phyloP scores from a whole-genome alignment of 2,888 invertebrate species.

The Reticulitermes lucifugus region DNA sequence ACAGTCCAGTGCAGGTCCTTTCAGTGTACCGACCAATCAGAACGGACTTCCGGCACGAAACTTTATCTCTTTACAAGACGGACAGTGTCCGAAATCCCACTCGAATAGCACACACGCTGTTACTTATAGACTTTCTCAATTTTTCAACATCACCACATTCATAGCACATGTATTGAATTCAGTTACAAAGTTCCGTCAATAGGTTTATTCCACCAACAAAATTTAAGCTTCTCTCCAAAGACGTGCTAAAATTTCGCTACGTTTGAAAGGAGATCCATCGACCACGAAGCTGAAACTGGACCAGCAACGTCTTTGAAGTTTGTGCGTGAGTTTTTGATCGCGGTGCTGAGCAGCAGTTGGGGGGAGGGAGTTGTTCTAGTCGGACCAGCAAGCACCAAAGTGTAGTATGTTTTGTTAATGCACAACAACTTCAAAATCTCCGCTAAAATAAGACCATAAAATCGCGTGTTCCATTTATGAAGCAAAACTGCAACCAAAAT shows the following conservation, averaged over 20 bases:
- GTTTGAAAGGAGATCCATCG: not conserved
- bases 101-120: no score
- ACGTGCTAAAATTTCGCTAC: not conserved
- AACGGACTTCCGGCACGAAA: no score
- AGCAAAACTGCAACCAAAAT: not conserved
- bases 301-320: not conserved
- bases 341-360: not conserved
- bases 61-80: no score
- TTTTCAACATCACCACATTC: no score
- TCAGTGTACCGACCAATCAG: no score
- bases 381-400: no score
- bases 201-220: slow-evolving; percentile 1
- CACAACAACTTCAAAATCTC: not conserved
- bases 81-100: no score
- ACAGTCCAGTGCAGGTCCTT: no score
- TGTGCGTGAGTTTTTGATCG: not conserved
- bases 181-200: not conserved
- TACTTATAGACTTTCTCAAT: no score
- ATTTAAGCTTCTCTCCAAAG: no score
- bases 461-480: not conserved
- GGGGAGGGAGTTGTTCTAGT: not conserved
- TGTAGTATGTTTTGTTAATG: not conserved
- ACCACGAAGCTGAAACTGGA: not conserved
- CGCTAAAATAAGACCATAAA: not conserved
- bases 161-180: not conserved